Evolutionary conservation across 2,888 invertebrate genomes (phyloP).

Genomic region (Diploptera punctata): DNA sequence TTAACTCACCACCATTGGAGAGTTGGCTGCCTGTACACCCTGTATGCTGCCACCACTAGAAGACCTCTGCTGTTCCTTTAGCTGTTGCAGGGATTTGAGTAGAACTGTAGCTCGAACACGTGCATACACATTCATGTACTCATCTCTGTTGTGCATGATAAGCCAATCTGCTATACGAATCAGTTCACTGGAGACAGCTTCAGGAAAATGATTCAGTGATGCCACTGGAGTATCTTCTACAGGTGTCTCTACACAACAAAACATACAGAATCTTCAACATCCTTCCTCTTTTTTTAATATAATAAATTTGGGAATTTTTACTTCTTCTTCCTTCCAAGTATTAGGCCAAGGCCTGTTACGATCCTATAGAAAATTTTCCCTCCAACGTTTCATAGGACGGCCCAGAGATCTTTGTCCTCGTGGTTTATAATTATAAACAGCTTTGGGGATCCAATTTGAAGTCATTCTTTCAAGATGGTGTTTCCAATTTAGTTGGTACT

Average conservation of each 20-base stretch:
- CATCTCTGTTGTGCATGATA: slow-evolving; percentile 73
- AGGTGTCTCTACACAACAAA: slow-evolving; percentile 43
- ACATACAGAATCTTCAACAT: no score
- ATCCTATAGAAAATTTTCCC: no score
- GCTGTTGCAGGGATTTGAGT: slow-evolving; percentile 73
- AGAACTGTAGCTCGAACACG: slow-evolving; percentile 78
- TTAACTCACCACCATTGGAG: slow-evolving; percentile 69
- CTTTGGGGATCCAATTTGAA: no score
- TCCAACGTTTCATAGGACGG: no score
- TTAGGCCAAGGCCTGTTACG: no score
- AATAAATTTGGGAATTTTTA: neutral
- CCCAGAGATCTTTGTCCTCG: no score
- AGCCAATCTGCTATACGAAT: slow-evolving; percentile 87
- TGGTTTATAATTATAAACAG: no score
- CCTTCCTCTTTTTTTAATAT: neutral
- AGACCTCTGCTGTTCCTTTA: slow-evolving; percentile 81
- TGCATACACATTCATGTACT: slow-evolving; percentile 78
- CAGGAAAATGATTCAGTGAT: slow-evolving; percentile 72
- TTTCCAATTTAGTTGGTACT: no score
- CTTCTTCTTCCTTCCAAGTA: no score
- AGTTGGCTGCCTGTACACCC: slow-evolving; percentile 54
- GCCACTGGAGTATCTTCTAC: slow-evolving; percentile 62
- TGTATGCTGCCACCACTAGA: slow-evolving; percentile 79
- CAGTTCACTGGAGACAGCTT: slow-evolving; percentile 72
- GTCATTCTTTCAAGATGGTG: no score